Base-by-base conservation (phyloP, 2,797 vertebrate species). In the Remorina albescens region DNA sequence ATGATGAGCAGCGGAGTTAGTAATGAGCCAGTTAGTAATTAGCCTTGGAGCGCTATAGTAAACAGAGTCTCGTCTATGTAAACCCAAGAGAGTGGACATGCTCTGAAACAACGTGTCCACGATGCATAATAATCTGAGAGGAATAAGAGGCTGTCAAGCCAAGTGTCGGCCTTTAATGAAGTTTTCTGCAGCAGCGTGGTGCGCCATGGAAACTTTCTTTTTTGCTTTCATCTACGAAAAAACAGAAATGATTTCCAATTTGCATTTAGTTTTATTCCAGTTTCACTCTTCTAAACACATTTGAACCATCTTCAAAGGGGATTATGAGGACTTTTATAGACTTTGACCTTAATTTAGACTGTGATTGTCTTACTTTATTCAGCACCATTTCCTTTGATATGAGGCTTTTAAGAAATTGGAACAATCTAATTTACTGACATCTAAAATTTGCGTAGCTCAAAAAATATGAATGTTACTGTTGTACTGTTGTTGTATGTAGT, bases 91-190 rank as follows among this genome's bases (percentile, higher is more conserved):
- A 37, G n/a, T 51, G 11, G 41, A 6, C 53, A 21, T 18, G 36
- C 32, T 73, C 63, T 61, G 32, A 73, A 66, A 51, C 61, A 16
- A 41, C 6, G 2, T 49, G 44, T 73, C 47, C 12, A 2, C 62
- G 15, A 70, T 39, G 42, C 59, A 55, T 26, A 55, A 60, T 36
- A 7, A 19, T 72, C 57, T 78, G 32, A 15, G 28, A 64, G 56
- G 60, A 68, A 36, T 34, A 51, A 39, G 37, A 21, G 28, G 19
- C 32, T 47, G 51, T 32, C 26, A 25, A n/a, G 37, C 58, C 16
- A 50, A 32, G 30, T 47, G 54, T 30, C 67, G 59, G 21, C 63
- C 37, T 47, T 11, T 13, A 13, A 23, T 47, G 23, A 47, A n/a
- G n/a, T n/a, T 11, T 23, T 12, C 2, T 42, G 18, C 42, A 18